Conservation (phyloP, 2,113 vertebrate species). For the Podilymbus podiceps region DNA sequence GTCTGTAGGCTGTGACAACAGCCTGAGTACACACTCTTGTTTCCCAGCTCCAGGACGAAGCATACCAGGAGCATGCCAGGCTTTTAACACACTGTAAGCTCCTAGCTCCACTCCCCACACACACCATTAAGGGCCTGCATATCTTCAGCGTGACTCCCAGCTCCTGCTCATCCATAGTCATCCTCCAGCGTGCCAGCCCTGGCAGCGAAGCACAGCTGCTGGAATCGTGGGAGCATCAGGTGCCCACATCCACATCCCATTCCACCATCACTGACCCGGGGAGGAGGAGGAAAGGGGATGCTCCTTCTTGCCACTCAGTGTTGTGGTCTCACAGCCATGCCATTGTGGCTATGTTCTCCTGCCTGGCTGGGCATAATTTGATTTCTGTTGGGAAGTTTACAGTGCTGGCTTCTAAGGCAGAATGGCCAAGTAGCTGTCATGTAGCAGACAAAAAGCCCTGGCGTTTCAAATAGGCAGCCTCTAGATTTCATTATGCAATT, state of each 20-base stretch:
- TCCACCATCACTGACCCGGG: neutral
- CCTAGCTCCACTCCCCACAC: neutral
- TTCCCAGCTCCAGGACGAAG: neutral
- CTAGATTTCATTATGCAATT: neutral
- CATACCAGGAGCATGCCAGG: neutral
- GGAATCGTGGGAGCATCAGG: neutral
- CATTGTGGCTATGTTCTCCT: accelerated
- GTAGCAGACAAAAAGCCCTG: neutral
- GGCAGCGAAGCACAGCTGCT: accelerated
- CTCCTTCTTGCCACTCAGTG: accelerated
- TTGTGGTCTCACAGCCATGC: neutral
- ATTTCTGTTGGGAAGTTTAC: neutral
- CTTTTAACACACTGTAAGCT: neutral
- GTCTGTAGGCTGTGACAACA: neutral
- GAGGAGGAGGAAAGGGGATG: neutral
- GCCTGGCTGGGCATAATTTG: neutral
- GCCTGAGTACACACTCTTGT: neutral
- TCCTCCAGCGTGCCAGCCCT: neutral
- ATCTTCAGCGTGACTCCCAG: neutral
- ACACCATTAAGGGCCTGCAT: neutral
- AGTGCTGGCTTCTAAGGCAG: neutral
- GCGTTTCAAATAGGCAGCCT: neutral
- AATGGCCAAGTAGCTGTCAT: neutral
- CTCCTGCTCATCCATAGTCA: neutral
- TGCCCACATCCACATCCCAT: neutral